These are phyloP conservation scores for Neodiprion pinetum DNA, from an alignment of 1,140 invertebrate genomes.

Conservation along the genomic window DNA sequence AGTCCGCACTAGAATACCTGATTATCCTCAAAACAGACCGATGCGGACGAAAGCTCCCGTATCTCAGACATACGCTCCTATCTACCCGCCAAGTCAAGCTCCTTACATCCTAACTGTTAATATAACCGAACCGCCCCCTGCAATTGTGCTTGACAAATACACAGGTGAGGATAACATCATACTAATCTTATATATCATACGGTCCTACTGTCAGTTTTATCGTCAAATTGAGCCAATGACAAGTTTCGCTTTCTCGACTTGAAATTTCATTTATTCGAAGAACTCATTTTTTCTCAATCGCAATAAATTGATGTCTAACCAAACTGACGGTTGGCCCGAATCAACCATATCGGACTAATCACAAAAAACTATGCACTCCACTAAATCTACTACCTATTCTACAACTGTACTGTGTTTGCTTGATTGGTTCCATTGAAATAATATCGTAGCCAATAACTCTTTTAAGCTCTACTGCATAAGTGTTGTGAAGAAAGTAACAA, in stretches of 20 bases:
- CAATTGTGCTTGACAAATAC: conserved; percentile 18
- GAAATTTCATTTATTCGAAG: neutral
- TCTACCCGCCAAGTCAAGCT: conserved; percentile 30
- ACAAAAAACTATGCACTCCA: too few relatives aligned
- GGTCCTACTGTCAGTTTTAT: neutral
- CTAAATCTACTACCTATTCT: too few relatives aligned
- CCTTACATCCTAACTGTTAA: conserved; percentile 37
- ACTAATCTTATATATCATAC: neutral
- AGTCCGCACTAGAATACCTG: conserved; percentile 46
- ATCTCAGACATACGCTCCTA: conserved; percentile 45
- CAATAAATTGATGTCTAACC: neutral
- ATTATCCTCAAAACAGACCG: conserved; percentile 58
- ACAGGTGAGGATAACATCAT: conserved; percentile 43
- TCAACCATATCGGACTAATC: too few relatives aligned
- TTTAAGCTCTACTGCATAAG: too few relatives aligned
- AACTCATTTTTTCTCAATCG: conserved; percentile 19
- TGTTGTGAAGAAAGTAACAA: too few relatives aligned
- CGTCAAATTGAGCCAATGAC: neutral
- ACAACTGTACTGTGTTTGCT: too few relatives aligned
- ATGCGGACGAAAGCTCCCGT: conserved; percentile 43
- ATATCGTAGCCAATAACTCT: too few relatives aligned
- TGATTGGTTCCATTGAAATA: too few relatives aligned
- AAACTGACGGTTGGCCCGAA: neutral
- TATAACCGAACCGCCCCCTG: conserved; percentile 20
- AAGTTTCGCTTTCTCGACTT: neutral